Evolutionary conservation across 1,140 invertebrate genomes (phyloP), one percentile per base, ranked within the genome.

Genomic region (Hydropsyche tenuis): DNA sequence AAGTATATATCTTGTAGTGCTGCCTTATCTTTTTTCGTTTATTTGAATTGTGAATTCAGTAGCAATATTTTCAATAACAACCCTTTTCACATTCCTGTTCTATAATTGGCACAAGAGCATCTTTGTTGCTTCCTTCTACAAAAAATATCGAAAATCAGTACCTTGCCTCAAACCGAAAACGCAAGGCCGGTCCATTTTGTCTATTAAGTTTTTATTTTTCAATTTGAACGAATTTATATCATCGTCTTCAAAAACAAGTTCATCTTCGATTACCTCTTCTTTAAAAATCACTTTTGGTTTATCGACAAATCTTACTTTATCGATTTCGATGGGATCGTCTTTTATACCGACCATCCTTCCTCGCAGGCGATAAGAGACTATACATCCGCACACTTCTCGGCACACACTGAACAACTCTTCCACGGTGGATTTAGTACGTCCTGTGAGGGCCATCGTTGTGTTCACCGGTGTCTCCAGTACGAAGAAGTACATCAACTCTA

Each of bases 331-430:
- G 4, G 62, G 62, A 64, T 64, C 25, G 1, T 30, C 62, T 5
- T 30, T 1, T 9, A 12, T 64, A 12, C 62, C 62, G 62, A 64
- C 12, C 62, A 64, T 64, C 25, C 16, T 1, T 1, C 62, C 62
- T 64, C 62, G 1, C 1, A 5, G 2, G 1, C 25, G 14, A 11
- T 37, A 12, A 6, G 62, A 64, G 1, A 64, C 62, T 12, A 64
- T n/a, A 5, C 14, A 11, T 64, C 62, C n/a, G 16, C 62, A 64
- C 23, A 64, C 62, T 5, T 42, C 62, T 37, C 62, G 62, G 62
- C 62, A 64, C 62, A 64, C 12, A 27, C 37, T 42, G 25, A 37
- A 64, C 62, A 22, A 64, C 7, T 64, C 62, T 1, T 22, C 18
- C 1, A 64, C 27, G 1, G 62, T 64, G 1, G 11, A n/a, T 12